Conservation (phyloP, 2,797 vertebrate genomes). For the Delichon dasypus region DNA sequence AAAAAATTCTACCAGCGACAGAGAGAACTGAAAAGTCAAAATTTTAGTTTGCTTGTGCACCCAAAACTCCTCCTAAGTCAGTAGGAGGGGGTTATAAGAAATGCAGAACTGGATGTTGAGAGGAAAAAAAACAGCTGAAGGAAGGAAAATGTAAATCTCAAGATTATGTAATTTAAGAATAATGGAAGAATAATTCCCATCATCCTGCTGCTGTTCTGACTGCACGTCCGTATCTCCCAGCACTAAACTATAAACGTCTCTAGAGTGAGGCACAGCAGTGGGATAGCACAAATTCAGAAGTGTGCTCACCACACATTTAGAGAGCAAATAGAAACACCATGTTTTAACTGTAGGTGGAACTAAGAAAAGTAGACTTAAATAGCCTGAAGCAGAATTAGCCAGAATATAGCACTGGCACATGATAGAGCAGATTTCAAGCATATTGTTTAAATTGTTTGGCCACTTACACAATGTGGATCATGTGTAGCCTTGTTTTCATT, state of each 20-base stretch:
- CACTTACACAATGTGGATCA: not conserved
- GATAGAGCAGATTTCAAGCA: not conserved
- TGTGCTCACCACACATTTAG: not conserved
- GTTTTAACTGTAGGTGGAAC: not conserved
- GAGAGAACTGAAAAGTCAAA: not conserved
- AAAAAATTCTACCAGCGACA: not conserved
- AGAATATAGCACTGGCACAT: not conserved
- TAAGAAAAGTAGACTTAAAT: not conserved
- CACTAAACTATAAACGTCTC: not conserved
- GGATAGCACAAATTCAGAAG: not conserved
- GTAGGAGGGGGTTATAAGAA: not conserved
- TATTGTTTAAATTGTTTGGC: not conserved
- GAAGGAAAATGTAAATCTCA: not conserved
- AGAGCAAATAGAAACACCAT: not conserved
- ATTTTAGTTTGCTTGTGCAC: not conserved
- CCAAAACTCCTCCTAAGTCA: not conserved
- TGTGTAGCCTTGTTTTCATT: not conserved
- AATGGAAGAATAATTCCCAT: not conserved
- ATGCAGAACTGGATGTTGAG: not conserved
- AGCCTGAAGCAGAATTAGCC: not conserved
- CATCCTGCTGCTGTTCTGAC: not conserved
- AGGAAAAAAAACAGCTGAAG: not conserved
- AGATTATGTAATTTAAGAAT: not conserved
- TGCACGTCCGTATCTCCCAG: not conserved
- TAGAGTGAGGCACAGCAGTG: not conserved